Evolutionary conservation across 2,797 vertebrate genomes (phyloP), one percentile per base, ranked within the genome.

Genomic region (Rhincodon typus): DNA sequence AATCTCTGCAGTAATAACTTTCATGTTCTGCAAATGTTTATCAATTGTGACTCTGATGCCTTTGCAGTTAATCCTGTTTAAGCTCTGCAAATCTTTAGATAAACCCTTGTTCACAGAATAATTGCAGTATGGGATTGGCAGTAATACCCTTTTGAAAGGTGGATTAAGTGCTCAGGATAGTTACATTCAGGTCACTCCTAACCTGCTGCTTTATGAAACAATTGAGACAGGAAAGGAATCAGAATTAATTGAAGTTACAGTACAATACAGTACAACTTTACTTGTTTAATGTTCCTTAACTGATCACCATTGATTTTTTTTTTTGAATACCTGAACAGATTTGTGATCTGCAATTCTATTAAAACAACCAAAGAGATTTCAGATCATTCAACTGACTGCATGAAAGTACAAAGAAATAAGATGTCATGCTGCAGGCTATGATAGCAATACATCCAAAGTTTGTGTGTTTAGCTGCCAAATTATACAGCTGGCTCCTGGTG

Each of bases 41-140:
- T 69, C 90, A 93, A 93, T 69, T 67, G 62, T 21, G 66, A 42
- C n/a, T 38, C 90, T 66, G 66, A 25, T 93, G 90, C 90, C 66
- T 93, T 93, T 93, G 90, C n/a, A 25, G 90, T 42, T 93, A 93
- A 93, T 93, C 90, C 90, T 69, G 90, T 93, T 93, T 93, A 93
- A 93, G 62, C 62, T 38, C 90, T 69, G 90, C n/a, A 93, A 93
- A 93, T 93, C 90, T 93, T 93, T 42, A 42, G 66, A 69, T 93
- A 69, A 93, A 93, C 90, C 62, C 90, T 42, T 93, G 90, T 42
- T 93, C 90, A 69, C 38, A 4, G 62, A 93, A 38, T 93, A n/a
- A 93, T 69, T 93, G 90, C 62, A 69, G 90, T 93, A 93, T 67
- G 90, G 90, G 90, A 93, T 93, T 66, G 23, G 66, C 90, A 93